These are phyloP conservation scores for Procambarus virginalis DNA, from an alignment of 1,140 invertebrate genomes.

Conservation along the genomic window DNA sequence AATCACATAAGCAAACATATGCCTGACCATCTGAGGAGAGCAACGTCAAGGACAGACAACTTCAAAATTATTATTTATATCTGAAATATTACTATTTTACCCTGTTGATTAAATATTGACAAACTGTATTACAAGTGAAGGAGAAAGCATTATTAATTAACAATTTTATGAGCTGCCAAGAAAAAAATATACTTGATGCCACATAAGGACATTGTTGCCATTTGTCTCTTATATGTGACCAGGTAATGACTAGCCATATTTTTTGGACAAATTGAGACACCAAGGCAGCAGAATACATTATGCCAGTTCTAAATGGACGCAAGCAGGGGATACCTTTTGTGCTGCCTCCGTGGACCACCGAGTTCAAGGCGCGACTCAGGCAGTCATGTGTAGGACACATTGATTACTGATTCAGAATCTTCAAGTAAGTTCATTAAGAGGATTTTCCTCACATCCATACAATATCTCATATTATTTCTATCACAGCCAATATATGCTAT, in stretches of 20 bases:
- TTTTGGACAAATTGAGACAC: constrained; percentile 3
- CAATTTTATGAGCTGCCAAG: neutral
- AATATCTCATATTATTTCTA: constrained; percentile 58
- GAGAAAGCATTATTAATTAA: neutral
- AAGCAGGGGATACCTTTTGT: constrained; percentile 12
- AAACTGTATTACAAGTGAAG: neutral
- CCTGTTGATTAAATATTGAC: constrained; percentile 11
- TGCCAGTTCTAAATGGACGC: constrained; percentile 9
- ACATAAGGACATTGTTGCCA: neutral
- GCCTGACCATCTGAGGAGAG: neutral
- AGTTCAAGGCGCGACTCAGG: constrained; percentile 57
- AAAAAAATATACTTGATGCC: neutral
- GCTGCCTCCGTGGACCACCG: constrained; percentile 42
- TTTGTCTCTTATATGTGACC: constrained; percentile 1
- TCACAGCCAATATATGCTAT: constrained; percentile 64
- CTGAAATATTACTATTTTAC: neutral
- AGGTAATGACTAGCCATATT: constrained; percentile 12
- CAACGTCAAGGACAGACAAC: constrained; percentile 5
- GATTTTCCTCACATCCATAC: constrained; percentile 56
- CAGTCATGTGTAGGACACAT: constrained; percentile 66
- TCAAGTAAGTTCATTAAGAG: constrained; percentile 25
- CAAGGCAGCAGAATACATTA: neutral
- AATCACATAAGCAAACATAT: constrained; percentile 23
- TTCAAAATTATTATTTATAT: neutral
- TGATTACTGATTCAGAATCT: constrained; percentile 67